Conservation (phyloP, 2,888 invertebrate species). For the Abrostola triplasia region DNA sequence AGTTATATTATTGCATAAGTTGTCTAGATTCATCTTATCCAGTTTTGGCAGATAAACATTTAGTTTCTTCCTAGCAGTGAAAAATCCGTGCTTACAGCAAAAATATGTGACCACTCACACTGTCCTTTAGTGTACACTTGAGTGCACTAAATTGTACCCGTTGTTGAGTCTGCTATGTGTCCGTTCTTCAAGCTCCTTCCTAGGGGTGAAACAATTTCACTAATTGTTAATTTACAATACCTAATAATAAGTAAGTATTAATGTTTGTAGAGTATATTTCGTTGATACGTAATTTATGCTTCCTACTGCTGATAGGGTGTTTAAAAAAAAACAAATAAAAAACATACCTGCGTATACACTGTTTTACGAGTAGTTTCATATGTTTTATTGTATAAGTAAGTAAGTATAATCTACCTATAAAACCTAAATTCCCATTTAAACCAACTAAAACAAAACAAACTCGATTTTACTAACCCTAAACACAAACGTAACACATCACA, state of each 20-base stretch:
- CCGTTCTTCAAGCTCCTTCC: background rate
- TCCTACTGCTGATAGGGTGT: too few relatives aligned
- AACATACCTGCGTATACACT: too few relatives aligned
- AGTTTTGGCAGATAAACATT: too few relatives aligned
- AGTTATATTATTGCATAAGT: too few relatives aligned
- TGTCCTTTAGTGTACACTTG: constrained; percentile 45
- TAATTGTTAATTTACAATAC: constrained; percentile 3
- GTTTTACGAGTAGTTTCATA: too few relatives aligned
- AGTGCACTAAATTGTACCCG: constrained; percentile 51
- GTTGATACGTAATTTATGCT: too few relatives aligned
- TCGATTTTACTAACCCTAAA: constrained; percentile 14
- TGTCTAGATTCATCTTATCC: too few relatives aligned
- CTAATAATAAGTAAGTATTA: background rate
- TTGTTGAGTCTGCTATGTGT: constrained; percentile 5
- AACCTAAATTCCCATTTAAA: too few relatives aligned
- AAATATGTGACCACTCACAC: constrained; percentile 17
- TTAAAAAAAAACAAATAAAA: too few relatives aligned
- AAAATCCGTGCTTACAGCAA: background rate
- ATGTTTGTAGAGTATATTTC: background rate
- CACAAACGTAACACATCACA: constrained; percentile 15
- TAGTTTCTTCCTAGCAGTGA: too few relatives aligned
- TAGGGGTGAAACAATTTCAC: constrained; percentile 4
- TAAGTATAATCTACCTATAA: too few relatives aligned
- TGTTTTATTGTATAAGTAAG: too few relatives aligned
- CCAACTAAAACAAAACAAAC: constrained; percentile 16